These are phyloP conservation scores for Dicerorhinus sumatrensis DNA, from an alignment of 2,113 vertebrate species.

Conservation along the genomic window DNA sequence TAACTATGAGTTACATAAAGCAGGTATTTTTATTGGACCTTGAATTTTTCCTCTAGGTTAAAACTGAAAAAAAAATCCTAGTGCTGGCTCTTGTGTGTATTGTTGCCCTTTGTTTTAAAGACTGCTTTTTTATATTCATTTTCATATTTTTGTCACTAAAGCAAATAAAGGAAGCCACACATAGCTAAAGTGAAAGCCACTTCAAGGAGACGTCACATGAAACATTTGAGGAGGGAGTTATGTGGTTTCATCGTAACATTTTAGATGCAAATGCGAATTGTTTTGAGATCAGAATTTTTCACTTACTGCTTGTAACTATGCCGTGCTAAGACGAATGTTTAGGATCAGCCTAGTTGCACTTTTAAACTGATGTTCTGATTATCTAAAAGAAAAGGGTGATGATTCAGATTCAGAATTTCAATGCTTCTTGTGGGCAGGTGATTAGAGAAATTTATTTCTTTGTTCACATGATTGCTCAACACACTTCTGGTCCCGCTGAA, in stretches of 20 bases:
- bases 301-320: slow-evolving; percentile 29
- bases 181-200: slow-evolving; percentile 87
- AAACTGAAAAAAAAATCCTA: neutral
- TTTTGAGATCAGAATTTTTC: slow-evolving; percentile 71
- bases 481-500: slow-evolving; percentile 12
- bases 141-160: slow-evolving; percentile 79
- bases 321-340: neutral
- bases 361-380: slow-evolving; percentile 34
- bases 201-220: slow-evolving; percentile 85
- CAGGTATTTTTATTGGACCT: slow-evolving; percentile 20
- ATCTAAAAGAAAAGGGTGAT: neutral
- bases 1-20: neutral
- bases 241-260: slow-evolving; percentile 85
- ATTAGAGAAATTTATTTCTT: slow-evolving; percentile 46
- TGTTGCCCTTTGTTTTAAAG: neutral
- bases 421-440: neutral
- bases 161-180: slow-evolving; percentile 86
- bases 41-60: slow-evolving; percentile 44
- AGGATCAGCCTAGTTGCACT: neutral
- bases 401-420: slow-evolving; percentile 1
- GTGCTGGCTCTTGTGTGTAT: neutral
- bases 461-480: neutral
- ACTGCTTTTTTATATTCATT: slow-evolving; percentile 64
- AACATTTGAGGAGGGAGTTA: slow-evolving; percentile 73
- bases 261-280: slow-evolving; percentile 71